Evolutionary conservation across 2,888 invertebrate species (phyloP), one percentile per base, ranked within the genome.

Genomic region (Drosophila anomelani): DNA sequence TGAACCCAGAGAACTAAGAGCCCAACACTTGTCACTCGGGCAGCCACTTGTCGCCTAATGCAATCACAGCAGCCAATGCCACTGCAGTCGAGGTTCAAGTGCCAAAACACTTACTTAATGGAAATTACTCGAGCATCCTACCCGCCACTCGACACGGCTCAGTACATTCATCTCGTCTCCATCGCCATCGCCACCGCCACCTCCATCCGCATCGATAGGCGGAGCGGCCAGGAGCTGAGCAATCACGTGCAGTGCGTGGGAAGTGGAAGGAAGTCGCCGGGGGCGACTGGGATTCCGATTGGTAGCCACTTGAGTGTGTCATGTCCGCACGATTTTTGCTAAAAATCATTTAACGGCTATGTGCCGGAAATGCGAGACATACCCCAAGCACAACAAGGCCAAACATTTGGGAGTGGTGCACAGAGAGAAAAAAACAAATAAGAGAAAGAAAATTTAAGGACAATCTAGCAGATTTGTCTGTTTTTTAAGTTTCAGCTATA

Each of bases 281-380:
- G 41, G 46, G 57, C 17, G 51, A 32, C 17, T 36, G 58, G 49
- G 51, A 53, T 36, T 36, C 51, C 51, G 51, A 67, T 58, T 44
- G 55, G 61, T 57, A 51, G 78, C 72, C 77, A 89, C 89, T 89
- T 89, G 89, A 89, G 77, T 87, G 81, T 88, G 85, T 87, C 89
- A 85, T 87, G 89, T 86, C 85, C 80, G 78, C 79, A 87, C 78
- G 86, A 89, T 83, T 86, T 85, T 87, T 85, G 81, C 85, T 87
- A 85, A 89, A 87, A 89, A 89, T 85, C 89, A 89, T 88, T 85
- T 85, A 89, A 82, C 82, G 72, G 71, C 80, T 74, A 73, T 85
- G 88, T 88, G 83, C 73, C 71, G 68, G 82, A 87, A 69, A 80
- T 84, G 76, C 54, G 72, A 88, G 85, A 80, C 63, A 72, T 73